A percentile compares a stretch with the other conserved stretches of the same genome.
These are phyloP conservation scores for Epizoanthus illoricatus DNA, from an alignment of 92 coral and sea anemone species.

Conservation along the genomic window DNA sequence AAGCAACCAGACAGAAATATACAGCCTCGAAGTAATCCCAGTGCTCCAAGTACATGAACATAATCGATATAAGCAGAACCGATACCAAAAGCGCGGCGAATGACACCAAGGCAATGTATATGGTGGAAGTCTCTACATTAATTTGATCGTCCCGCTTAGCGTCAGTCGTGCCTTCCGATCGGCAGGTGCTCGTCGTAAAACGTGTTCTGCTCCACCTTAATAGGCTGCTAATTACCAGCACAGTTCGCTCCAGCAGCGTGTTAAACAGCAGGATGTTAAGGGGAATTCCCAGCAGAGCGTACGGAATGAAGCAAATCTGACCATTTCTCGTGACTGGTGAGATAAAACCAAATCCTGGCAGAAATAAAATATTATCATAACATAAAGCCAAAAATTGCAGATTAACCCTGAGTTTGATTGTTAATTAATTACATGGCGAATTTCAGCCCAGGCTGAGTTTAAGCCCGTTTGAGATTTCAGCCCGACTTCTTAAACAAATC, in stretches of 20 bases:
- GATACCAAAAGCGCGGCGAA: slow-evolving; percentile 14
- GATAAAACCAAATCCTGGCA: slow-evolving; percentile 58
- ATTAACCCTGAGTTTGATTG: background rate
- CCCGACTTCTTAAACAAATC: no score
- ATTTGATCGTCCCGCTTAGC: background rate
- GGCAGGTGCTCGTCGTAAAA: slow-evolving; percentile 21
- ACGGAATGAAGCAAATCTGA: slow-evolving; percentile 54
- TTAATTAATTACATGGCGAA: background rate
- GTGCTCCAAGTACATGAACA: slow-evolving; percentile 53
- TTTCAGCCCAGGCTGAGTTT: no score
- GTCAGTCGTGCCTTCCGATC: background rate
- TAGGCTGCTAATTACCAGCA: slow-evolving; percentile 31
- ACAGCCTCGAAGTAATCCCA: slow-evolving; percentile 62
- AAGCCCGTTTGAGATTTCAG: no score
- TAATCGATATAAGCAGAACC: slow-evolving; percentile 36
- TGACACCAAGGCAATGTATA: slow-evolving; percentile 37
- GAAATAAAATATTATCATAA: background rate
- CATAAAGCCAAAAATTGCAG: background rate
- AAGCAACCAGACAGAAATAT: slow-evolving; percentile 59
- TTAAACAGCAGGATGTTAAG: slow-evolving; percentile 61
- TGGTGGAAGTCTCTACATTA: slow-evolving; percentile 40
- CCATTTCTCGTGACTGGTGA: slow-evolving; percentile 59
- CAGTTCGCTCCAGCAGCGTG: slow-evolving; percentile 57
- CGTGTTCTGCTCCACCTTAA: slow-evolving; percentile 21
- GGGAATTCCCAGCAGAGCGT: slow-evolving; percentile 65